Evolutionary conservation across 2,888 invertebrate species (phyloP).

Genomic region (Prosapia bicincta): DNA sequence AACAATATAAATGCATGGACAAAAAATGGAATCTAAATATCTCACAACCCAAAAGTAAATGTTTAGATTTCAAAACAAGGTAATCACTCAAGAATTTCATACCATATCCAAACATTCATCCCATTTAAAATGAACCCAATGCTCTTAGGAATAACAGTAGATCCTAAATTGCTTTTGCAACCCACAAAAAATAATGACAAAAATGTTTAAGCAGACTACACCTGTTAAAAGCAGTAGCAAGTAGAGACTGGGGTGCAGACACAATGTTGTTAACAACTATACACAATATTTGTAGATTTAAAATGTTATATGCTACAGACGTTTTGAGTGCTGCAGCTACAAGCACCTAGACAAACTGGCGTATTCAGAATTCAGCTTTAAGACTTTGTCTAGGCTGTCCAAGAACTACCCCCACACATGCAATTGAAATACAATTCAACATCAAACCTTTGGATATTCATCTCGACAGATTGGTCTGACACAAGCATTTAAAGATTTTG

Average conservation of each 20-base stretch:
- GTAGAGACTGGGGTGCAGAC: neutral
- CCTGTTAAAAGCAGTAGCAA: neutral
- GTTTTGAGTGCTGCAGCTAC: neutral
- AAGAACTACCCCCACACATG: neutral
- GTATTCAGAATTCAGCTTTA: neutral
- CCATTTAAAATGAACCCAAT: neutral
- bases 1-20: constrained; percentile 17
- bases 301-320: neutral
- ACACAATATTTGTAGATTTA: neutral
- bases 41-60: neutral
- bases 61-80: neutral
- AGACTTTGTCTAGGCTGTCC: neutral
- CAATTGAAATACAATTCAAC: neutral
- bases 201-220: neutral
- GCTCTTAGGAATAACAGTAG: neutral
- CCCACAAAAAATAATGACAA: neutral
- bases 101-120: neutral
- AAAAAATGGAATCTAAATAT: constrained; percentile 5
- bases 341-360: neutral
- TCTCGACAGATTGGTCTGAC: neutral
- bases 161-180: neutral
- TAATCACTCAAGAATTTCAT: neutral
- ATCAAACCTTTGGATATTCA: neutral
- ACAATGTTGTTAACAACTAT: neutral
- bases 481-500: neutral